phyloP scores from a whole-genome alignment of 2,797 vertebrate species.

The Leptatherina wallacei region DNA sequence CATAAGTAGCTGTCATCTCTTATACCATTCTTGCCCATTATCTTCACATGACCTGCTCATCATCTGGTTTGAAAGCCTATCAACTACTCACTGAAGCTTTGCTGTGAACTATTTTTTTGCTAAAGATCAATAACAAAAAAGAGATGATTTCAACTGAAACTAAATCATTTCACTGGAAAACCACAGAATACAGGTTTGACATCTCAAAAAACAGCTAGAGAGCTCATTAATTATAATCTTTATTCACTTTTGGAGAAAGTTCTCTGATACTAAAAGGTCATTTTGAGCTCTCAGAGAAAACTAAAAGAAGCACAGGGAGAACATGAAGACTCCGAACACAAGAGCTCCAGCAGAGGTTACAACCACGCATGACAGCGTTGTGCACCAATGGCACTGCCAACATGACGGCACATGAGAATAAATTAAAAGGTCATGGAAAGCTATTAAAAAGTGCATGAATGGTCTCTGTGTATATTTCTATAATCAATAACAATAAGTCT shows the following conservation, averaged over 20 bases:
- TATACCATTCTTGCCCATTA: slow-evolving; percentile 7
- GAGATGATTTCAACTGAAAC: not conserved
- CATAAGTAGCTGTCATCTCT: slow-evolving; percentile 12
- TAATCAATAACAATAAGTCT: not conserved
- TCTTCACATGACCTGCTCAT: slow-evolving; percentile 13
- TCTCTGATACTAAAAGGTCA: not conserved
- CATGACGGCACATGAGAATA: not conserved
- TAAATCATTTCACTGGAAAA: not conserved
- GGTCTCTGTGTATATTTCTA: not conserved
- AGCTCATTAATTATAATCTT: not conserved
- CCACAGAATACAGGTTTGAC: not conserved
- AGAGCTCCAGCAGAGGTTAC: not conserved
- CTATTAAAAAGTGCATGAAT: not conserved
- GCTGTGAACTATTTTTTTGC: slow-evolving; percentile 7
- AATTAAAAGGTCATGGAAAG: not conserved
- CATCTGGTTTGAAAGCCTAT: slow-evolving; percentile 22
- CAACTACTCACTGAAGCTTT: slow-evolving; percentile 6
- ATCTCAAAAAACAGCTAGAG: slow-evolving; percentile 1
- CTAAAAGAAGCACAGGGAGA: not conserved
- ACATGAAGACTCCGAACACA: not conserved
- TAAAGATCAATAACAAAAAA: slow-evolving; percentile 1
- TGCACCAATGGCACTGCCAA: not conserved
- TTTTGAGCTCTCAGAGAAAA: not conserved
- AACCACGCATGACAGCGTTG: not conserved
- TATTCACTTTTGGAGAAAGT: not conserved